Evolutionary conservation across 2,113 vertebrate genomes (phyloP).

Genomic region (Phalacrocorax pelagicus): DNA sequence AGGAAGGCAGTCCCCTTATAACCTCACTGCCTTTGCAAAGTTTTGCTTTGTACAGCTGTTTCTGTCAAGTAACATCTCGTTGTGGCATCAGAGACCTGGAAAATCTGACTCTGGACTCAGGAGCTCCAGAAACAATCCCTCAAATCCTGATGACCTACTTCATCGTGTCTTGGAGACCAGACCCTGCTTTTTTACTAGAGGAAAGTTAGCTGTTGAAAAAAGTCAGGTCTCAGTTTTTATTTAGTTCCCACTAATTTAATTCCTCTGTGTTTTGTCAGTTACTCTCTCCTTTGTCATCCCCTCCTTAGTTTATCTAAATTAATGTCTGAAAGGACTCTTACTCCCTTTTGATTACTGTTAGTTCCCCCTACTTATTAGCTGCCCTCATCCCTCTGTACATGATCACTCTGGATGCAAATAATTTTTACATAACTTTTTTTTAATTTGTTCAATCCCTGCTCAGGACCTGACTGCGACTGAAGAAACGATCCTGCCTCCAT

Average conservation of each 20-base stretch:
- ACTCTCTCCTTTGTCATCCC: not conserved
- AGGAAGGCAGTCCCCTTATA: not conserved
- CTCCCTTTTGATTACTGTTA: not conserved
- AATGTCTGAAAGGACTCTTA: not conserved
- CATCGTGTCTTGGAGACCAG: not conserved
- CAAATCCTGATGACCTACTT: not conserved
- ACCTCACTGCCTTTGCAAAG: not conserved
- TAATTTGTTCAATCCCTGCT: not conserved
- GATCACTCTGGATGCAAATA: not conserved
- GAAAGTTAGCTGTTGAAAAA: not conserved
- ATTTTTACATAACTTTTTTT: not conserved
- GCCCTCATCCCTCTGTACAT: not conserved
- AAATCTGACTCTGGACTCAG: not conserved
- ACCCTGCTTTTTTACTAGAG: not conserved
- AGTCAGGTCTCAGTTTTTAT: not conserved
- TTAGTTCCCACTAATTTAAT: not conserved
- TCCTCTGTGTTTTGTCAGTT: not conserved
- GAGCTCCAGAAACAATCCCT: not conserved
- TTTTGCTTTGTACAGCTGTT: not conserved
- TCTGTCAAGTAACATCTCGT: not conserved
- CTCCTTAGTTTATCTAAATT: not conserved
- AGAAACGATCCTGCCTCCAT: not conserved
- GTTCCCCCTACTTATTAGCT: not conserved
- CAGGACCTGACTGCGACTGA: not conserved
- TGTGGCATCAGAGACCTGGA: not conserved